Conservation (phyloP, 1,140 invertebrate genomes). For the Drosophila pachea region DNA sequence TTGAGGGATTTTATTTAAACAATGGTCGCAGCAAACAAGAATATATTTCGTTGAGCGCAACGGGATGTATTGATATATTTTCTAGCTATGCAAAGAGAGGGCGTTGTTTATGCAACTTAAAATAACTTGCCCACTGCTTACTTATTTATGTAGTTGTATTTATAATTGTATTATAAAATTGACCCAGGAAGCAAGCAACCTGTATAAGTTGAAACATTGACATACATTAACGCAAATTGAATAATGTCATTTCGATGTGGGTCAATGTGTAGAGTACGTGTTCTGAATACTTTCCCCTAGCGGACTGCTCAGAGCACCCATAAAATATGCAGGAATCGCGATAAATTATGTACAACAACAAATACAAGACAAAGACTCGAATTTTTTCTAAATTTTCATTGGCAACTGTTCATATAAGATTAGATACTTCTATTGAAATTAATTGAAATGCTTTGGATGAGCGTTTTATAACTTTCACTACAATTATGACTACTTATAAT, state of each 20-base stretch:
- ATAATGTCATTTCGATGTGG: conserved; percentile 60
- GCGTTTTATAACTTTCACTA: too few species aligned
- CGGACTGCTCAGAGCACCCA: conserved; percentile 30
- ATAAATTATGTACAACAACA: conserved; percentile 10
- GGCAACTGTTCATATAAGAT: too few species aligned
- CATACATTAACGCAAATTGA: conserved; percentile 52
- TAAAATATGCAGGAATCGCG: conserved; percentile 58
- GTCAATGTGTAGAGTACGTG: conserved; percentile 56
- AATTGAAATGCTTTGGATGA: too few species aligned
- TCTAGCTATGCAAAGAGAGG: neutral
- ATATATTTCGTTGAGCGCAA: conserved; percentile 9
- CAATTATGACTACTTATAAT: too few species aligned
- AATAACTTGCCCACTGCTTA: conserved; percentile 36
- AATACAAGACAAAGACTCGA: too few species aligned
- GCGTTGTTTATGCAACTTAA: conserved; percentile 41
- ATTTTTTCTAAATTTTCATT: too few species aligned
- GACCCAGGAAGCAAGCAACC: conserved; percentile 48
- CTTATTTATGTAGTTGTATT: neutral
- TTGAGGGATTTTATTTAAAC: conserved; percentile 53
- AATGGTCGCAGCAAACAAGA: conserved; percentile 26
- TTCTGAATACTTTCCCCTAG: conserved; percentile 25
- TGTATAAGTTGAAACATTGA: neutral
- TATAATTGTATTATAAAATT: conserved; percentile 1
- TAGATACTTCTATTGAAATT: too few species aligned
- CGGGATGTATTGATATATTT: conserved; percentile 7